phyloP scores from a whole-genome alignment of 1,140 invertebrate genomes.

The Apis cerana region DNA sequence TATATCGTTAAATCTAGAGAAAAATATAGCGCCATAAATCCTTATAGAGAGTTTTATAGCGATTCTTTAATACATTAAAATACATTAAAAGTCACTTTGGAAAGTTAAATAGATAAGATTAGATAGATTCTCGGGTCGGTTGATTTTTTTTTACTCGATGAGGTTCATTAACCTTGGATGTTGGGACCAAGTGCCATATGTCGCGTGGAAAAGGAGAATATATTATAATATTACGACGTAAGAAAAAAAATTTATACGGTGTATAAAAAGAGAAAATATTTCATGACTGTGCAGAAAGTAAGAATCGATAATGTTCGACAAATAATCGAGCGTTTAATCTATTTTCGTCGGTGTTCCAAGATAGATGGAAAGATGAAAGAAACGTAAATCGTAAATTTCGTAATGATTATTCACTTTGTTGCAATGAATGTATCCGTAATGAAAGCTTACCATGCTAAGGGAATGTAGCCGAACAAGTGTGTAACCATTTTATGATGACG shows the following conservation, averaged over 20 bases:
- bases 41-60: too few species aligned
- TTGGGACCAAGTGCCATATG: background rate
- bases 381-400: background rate
- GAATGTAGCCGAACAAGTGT: background rate
- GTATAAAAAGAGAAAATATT: constrained; percentile 9
- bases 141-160: too few species aligned
- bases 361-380: too few species aligned
- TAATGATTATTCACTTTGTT: background rate
- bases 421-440: too few species aligned
- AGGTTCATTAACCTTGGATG: background rate
- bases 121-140: background rate
- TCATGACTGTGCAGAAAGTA: constrained; percentile 11
- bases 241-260: background rate
- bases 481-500: constrained; percentile 29
- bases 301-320: constrained; percentile 11
- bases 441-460: background rate
- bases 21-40: too few species aligned
- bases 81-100: background rate
- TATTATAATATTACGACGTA: background rate
- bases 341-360: too few species aligned
- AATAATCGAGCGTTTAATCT: background rate
- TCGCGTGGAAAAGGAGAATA: background rate
- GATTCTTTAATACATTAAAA: background rate
- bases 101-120: background rate
- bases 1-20: too few species aligned